phyloP scores from a whole-genome alignment of 2,113 vertebrate species.

The Coptodon bakossiorum region DNA sequence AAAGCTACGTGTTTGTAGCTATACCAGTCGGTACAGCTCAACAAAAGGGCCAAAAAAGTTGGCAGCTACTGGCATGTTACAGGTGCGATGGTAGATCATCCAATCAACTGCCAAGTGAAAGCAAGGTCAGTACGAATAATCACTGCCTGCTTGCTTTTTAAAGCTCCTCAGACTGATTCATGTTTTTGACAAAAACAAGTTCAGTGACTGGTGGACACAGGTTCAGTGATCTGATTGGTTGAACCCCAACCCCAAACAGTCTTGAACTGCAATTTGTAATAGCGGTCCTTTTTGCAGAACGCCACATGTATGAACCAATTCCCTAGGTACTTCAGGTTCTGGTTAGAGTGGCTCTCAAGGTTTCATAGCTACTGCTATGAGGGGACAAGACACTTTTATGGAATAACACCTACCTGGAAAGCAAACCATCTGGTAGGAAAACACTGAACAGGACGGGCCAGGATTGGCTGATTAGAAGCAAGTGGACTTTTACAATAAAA shows the following conservation, averaged over 20 bases:
- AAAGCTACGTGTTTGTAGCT: neutral
- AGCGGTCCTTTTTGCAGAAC: neutral
- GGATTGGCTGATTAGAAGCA: neutral
- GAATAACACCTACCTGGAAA: neutral
- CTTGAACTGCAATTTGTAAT: neutral
- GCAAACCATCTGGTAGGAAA: neutral
- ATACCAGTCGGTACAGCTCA: neutral
- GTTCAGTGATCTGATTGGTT: neutral
- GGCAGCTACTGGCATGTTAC: neutral
- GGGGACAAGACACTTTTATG: neutral
- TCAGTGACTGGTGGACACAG: neutral
- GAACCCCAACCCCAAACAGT: neutral
- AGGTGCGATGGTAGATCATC: neutral
- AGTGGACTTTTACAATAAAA: neutral
- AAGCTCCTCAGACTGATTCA: neutral
- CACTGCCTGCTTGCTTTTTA: neutral
- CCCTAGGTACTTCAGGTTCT: neutral
- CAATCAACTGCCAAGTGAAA: neutral
- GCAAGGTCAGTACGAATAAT: accelerated
- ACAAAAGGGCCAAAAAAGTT: neutral
- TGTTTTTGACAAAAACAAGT: neutral
- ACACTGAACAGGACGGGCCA: neutral
- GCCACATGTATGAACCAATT: accelerated
- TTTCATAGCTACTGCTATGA: neutral
- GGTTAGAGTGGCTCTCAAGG: neutral